Evolutionary conservation across 2,888 invertebrate species (phyloP), one percentile per base, ranked within the genome.

Genomic region (Mechanitis messenoides): DNA sequence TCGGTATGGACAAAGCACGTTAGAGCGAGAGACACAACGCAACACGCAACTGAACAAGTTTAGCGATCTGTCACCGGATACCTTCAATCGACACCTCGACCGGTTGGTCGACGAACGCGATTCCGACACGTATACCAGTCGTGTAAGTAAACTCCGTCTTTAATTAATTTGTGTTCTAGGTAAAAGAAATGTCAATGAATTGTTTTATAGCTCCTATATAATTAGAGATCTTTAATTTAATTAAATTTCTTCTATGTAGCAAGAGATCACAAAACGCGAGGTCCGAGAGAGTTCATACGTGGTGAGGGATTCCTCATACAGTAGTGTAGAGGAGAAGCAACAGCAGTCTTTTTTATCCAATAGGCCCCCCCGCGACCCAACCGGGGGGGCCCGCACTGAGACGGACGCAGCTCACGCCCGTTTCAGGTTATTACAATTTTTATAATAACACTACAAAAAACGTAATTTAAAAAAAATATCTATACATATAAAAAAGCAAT

Each of bases 31-130:
- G 74, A 93, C 93, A 3, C 91, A 91, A 71, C 87, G 92, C 64
- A 93, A 93, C 80, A 93, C 93, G 35, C 89, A 91, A 69, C 87
- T 91, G 71, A 92, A 92, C 81, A 91, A 92, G 78, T 91, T 91
- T 72, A 81, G 75, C 65, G 89, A 89, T 68, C 76, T 75, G 61
- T 82, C 87, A 42, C 79, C 80, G 55, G 88, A 90, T 69, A 79
- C 85, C 60, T 90, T 89, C 79, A 90, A 89, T 76, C 72, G 74
- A 42, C 87, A 89, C 28, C 84, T 90, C 61, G 90, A 91, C 71
- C 79, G 83, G 68, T 73, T 90, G 73, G 87, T 81, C 33, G 91
- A 90, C 67, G 88, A 89, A 55, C 78, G 77, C 3, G 84, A 87
- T 66, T 86, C 87, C 0, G 89, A 89, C 56, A 85, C 83, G 2